Base-by-base conservation (phyloP, 2,797 vertebrate species). In the Sebastes itinus region DNA sequence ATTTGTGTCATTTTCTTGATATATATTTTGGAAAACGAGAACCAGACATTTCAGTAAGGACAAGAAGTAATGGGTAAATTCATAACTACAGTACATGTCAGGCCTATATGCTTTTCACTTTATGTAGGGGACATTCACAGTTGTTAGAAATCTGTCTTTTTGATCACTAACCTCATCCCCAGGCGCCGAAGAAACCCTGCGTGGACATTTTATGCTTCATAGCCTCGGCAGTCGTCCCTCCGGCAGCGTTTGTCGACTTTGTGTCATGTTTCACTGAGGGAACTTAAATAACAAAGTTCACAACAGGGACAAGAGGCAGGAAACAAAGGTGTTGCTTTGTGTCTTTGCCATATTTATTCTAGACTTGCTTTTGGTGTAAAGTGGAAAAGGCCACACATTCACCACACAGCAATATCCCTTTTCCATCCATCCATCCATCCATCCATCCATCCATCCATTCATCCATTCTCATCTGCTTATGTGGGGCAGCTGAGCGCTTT, bases 251-350 rank as follows among this genome's bases (percentile, higher is more conserved):
- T 63, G 61, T 62, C 23, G 2, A 66, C 66, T 65, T 63, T 71
- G 33, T 56, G 35, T 67, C 61, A 67, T 66, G 65, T 71, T 71
- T 66, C 46, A 58, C 71, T 25, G 25, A 18, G 25, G 16, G 13
- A 77, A 32, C 52, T 73, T 59, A 62, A 62, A 71, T 62, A 49
- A 55, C 25, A 78, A 71, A 56, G 61, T 81, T 78, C 66, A 75
- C 13, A 71, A 65, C 10, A 9, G 27, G 63, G 54, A 77, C 60
- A 55, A 63, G 12, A 65, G 38, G 60, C 64, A 61, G 6, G 54
- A 58, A 38, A 52, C 33, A 30, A 22, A 77, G 35, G 28, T 76
- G 62, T 32, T 52, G 10, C 27, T 80, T 42, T 63, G 13, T 35
- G 27, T 71, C 25, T 61, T 61, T 71, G n/a, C n/a, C 42, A 71